These are phyloP conservation scores for Meloe dianella DNA, from an alignment of 2,888 invertebrate genomes.

Conservation along the genomic window DNA sequence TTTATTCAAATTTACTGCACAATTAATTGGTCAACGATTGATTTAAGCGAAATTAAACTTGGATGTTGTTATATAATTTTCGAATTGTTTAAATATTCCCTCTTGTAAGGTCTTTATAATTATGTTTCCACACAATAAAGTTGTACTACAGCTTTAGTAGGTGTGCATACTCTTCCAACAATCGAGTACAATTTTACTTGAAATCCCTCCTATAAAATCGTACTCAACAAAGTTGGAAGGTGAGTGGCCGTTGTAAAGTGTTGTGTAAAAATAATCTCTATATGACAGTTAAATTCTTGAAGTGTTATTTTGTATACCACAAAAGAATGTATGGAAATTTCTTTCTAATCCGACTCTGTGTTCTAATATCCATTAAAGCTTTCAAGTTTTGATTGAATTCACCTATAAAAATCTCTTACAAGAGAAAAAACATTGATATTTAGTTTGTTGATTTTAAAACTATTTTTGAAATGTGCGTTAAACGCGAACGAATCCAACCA, in stretches of 20 bases:
- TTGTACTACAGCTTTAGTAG: neutral
- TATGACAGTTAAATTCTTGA: neutral
- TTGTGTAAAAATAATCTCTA: neutral
- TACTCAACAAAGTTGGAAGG: constrained; percentile 2
- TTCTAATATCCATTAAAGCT: neutral
- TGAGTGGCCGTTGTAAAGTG: constrained; percentile 2
- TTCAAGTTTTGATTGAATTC: neutral
- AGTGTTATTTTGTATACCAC: neutral
- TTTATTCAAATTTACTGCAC: too few species aligned
- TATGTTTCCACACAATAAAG: neutral
- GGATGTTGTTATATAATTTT: too few species aligned
- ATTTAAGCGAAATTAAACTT: too few species aligned
- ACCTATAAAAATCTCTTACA: neutral
- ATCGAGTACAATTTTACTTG: constrained; percentile 5
- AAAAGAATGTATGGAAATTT: neutral
- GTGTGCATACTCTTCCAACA: neutral
- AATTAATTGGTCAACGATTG: too few species aligned
- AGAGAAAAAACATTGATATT: too few species aligned
- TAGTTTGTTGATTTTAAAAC: neutral
- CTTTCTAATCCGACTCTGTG: neutral
- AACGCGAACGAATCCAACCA: neutral
- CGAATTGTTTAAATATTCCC: too few species aligned
- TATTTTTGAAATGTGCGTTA: neutral
- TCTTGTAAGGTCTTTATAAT: neutral
- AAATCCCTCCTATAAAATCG: neutral